A percentile compares a stretch with the other conserved stretches of the same genome.
Conservation (phyloP, 30 jellyfish, hydroid and myxozoan species). For the Mastigias papua region DNA sequence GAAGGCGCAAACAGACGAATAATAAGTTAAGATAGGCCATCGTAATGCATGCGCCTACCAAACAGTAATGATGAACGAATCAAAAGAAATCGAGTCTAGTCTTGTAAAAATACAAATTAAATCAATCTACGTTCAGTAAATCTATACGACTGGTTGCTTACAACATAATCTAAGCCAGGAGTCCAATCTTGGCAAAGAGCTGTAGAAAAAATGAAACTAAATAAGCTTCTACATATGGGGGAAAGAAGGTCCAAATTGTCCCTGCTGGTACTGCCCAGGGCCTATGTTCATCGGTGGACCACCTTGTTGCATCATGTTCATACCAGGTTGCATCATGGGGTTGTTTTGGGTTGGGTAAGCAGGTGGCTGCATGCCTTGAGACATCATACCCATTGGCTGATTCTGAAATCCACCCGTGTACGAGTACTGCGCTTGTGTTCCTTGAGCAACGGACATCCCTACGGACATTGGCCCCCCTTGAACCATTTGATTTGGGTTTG, state of each 20-base stretch:
- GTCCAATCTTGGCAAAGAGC: neutral
- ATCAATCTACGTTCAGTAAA: neutral
- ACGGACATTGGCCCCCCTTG: slow-evolving; percentile 76
- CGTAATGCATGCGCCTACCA: neutral
- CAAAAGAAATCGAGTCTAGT: too few species aligned
- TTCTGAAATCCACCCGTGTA: slow-evolving; percentile 88
- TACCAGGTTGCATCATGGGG: slow-evolving; percentile 99
- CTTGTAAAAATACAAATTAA: neutral
- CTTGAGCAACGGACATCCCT: slow-evolving; percentile 60
- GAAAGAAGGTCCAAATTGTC: slow-evolving; percentile 87
- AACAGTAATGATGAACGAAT: neutral
- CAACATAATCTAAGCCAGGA: neutral
- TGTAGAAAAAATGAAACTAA: neutral
- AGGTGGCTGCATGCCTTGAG: slow-evolving; percentile 92
- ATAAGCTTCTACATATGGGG: slow-evolving; percentile 61
- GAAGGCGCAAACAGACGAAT: neutral
- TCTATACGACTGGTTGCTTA: neutral
- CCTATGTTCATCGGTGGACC: slow-evolving; percentile 86
- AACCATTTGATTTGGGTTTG: slow-evolving; percentile 73
- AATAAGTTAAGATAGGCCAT: neutral
- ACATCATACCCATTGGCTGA: slow-evolving; percentile 94
- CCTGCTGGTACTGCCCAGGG: slow-evolving; percentile 91
- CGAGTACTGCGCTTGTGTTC: slow-evolving; percentile 64
- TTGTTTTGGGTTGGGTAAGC: slow-evolving; percentile 82
- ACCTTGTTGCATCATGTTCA: slow-evolving; percentile 96